A percentile compares a stretch with the other conserved stretches of the same genome.
Conservation (phyloP, 2,888 invertebrate species). For the Mesorhabditis spiculigera region DNA sequence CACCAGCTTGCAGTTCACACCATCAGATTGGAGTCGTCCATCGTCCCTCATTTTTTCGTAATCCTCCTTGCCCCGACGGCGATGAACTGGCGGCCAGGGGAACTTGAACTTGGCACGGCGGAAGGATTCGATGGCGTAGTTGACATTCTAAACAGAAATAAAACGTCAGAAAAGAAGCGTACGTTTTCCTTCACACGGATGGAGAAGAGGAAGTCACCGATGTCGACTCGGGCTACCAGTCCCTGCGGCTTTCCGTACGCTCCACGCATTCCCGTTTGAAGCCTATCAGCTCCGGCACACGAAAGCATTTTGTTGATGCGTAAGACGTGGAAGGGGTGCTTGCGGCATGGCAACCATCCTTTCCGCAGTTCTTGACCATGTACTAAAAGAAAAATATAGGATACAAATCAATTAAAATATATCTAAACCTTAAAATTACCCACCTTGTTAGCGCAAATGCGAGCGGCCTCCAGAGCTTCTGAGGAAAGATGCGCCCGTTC, state of each 20-base stretch:
- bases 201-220: slow-evolving; percentile 98
- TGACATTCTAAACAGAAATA: slow-evolving; percentile 70
- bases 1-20: slow-evolving; percentile 88
- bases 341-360: slow-evolving; percentile 95
- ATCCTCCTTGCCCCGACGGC: slow-evolving; percentile 86
- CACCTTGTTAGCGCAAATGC: slow-evolving; percentile 95
- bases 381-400: slow-evolving; percentile 46
- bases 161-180: neutral
- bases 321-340: slow-evolving; percentile 98
- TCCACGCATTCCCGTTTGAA: slow-evolving; percentile 66
- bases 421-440: neutral
- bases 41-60: slow-evolving; percentile 79
- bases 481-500: slow-evolving; percentile 99
- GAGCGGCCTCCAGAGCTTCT: slow-evolving; percentile 96
- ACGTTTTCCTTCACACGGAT: slow-evolving; percentile 85
- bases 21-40: slow-evolving; percentile 82
- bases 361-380: slow-evolving; percentile 91
- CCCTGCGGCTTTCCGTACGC: slow-evolving; percentile 99
- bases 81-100: slow-evolving; percentile 99
- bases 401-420: neutral
- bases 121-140: slow-evolving; percentile 91
- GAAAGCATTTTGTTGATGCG: slow-evolving; percentile 99
- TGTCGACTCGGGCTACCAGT: slow-evolving; percentile 97
- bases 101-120: slow-evolving; percentile 99
- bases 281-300: slow-evolving; percentile 99